Percentiles rank a stretch among this genome's conserved stretches.
Conservation (phyloP, 2,113 vertebrate species). For the Colius striatus region DNA sequence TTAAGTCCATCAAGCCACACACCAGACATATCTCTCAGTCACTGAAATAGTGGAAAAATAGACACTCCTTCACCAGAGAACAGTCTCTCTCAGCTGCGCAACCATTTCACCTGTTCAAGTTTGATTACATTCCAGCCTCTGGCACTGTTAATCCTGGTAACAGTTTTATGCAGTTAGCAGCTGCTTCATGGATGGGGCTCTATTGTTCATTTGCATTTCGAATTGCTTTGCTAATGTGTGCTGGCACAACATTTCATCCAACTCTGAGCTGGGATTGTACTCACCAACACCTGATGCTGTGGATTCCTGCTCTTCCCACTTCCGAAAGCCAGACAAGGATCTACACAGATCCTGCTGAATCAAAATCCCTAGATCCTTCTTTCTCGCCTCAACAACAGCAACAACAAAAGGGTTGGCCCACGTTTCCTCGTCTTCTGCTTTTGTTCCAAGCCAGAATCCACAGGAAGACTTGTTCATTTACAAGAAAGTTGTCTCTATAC, state of each 20-base stretch:
- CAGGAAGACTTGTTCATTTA: background rate
- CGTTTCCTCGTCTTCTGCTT: background rate
- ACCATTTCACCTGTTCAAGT: conserved; percentile 60
- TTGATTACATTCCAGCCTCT: conserved; percentile 69
- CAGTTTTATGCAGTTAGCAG: conserved; percentile 36
- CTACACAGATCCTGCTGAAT: background rate
- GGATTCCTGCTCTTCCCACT: background rate
- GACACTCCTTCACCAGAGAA: background rate
- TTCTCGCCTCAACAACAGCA: background rate
- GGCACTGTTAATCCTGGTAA: conserved; percentile 58
- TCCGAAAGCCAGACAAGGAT: background rate
- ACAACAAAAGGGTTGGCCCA: background rate
- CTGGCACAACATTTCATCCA: background rate
- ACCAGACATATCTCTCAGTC: background rate
- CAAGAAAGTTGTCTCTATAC: background rate
- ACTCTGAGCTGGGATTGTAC: background rate
- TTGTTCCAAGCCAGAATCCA: background rate
- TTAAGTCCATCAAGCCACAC: background rate
- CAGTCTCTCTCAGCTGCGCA: background rate
- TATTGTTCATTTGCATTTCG: background rate
- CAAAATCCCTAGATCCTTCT: background rate
- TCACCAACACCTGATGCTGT: conserved; percentile 18
- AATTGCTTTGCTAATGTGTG: background rate
- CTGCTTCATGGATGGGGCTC: conserved; percentile 15
- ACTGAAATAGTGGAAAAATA: background rate